A percentile compares a stretch with the other conserved stretches of the same genome.
Evolutionary conservation across 2,113 vertebrate species (phyloP).

Genomic region (Aix galericulata): DNA sequence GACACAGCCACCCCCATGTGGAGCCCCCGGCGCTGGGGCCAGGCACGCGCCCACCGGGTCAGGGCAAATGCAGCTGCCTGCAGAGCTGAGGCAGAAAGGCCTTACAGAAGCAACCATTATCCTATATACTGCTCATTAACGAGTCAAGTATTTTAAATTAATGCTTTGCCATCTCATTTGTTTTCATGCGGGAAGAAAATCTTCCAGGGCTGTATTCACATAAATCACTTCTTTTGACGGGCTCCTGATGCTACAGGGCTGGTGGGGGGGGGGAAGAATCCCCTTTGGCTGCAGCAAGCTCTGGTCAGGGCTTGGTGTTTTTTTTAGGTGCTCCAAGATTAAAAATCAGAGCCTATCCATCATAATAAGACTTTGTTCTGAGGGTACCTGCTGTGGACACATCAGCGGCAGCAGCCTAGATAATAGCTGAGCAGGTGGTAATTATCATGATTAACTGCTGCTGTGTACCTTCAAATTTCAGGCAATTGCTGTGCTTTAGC

Average conservation of each 20-base stretch:
- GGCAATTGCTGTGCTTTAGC: background rate
- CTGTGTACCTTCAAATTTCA: background rate
- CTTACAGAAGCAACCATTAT: background rate
- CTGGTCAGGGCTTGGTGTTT: background rate
- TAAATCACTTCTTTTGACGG: constrained; percentile 56
- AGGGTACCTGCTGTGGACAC: background rate
- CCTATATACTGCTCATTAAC: background rate
- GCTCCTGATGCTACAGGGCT: constrained; percentile 40
- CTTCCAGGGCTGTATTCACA: rapidly evolving
- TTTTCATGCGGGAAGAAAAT: constrained; percentile 18
- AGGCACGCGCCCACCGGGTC: background rate
- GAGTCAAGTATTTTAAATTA: constrained; percentile 54
- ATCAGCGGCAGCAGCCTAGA: background rate
- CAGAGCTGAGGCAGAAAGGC: background rate
- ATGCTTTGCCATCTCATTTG: constrained; percentile 57
- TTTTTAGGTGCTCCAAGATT: background rate
- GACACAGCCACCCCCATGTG: background rate
- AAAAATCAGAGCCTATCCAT: constrained; percentile 13
- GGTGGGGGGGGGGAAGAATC: constrained; percentile 8
- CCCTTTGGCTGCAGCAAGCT: background rate
- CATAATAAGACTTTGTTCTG: background rate
- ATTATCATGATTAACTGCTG: constrained; percentile 29
- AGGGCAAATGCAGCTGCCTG: constrained; percentile 19
- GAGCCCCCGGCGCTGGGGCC: background rate
- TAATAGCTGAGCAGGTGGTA: constrained; percentile 7